Evolutionary conservation across 2,113 vertebrate species (phyloP), one percentile per base, ranked within the genome.

Genomic region (Rallus limicola): DNA sequence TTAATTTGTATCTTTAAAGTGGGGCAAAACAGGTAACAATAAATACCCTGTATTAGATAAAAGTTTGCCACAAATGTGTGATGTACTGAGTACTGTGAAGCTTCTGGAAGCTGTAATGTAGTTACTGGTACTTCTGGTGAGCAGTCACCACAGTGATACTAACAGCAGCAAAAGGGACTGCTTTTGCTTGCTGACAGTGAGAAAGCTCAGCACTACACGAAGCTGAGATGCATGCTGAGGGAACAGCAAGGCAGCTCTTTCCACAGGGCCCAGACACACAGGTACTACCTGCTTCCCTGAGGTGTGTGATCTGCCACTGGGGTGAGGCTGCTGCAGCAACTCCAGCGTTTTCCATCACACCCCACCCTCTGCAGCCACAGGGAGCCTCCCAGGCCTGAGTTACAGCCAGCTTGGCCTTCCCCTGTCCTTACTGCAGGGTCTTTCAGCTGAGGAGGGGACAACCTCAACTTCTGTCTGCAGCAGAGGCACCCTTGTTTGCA

Each of bases 261-360:
- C 62, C 44, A 24, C 4, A 42, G 26, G 21, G 38, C 31, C 2
- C 34, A 50, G 64, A 69, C 21, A 3, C 8, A 10, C 0, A 2
- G 0, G 2, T 42, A 34, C 36, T n/a, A 3, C 14, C 36, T 36
- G 2, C 13, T 31, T 68, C 26, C 29, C 15, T 9, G 21, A 19
- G 0, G 0, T 7, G 46, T 50, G 28, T 44, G 12, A 55, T 55
- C 29, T 50, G n/a, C 55, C 17, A 3, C 17, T 6, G 33, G 16
- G 31, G 24, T 4, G 1, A 67, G 24, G 75, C 53, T 50, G 62
- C 26, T 44, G 50, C 52, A 16, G 63, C 58, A 40, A 34, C 34
- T 18, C 24, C 29, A 40, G 82, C 68, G 23, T 48, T 23, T 48
- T 48, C 48, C 21, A 23, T 23, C 48, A 48, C 48, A 23, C 48